Evolutionary conservation across 2,113 vertebrate genomes (phyloP).

Genomic region (Thalassarche chlororhynchos): DNA sequence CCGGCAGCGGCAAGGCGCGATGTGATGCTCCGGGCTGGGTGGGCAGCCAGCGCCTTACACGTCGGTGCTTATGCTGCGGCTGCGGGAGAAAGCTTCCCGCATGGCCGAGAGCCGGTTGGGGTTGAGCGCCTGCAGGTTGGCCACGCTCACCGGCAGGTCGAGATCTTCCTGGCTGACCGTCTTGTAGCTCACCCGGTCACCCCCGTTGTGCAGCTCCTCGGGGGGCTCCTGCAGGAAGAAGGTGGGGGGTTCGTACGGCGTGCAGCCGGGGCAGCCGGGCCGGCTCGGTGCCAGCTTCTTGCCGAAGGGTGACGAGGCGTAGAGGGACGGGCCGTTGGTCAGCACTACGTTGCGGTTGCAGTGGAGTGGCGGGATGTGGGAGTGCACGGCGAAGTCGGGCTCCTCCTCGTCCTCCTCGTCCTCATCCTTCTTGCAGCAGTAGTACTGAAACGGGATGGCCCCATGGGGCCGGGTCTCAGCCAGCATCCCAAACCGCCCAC

Average conservation of each 20-base stretch:
- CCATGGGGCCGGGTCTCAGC: neutral
- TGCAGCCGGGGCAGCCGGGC: slow-evolving; percentile 87
- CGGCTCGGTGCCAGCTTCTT: slow-evolving; percentile 81
- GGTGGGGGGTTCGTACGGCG: slow-evolving; percentile 84
- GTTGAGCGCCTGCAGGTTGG: slow-evolving; percentile 87
- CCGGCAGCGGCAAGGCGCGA: rapidly evolving
- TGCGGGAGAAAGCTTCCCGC: slow-evolving; percentile 93
- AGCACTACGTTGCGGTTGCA: slow-evolving; percentile 90
- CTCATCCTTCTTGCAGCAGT: slow-evolving; percentile 95
- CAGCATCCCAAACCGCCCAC: neutral
- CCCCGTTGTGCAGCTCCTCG: slow-evolving; percentile 85
- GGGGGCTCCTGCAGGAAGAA: slow-evolving; percentile 91
- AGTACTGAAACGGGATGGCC: slow-evolving; percentile 80
- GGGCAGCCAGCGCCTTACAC: slow-evolving; percentile 74
- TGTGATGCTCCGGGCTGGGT: rapidly evolving
- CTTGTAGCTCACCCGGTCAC: slow-evolving; percentile 84
- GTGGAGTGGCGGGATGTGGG: slow-evolving; percentile 89
- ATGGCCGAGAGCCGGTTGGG: slow-evolving; percentile 91
- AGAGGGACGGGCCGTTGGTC: slow-evolving; percentile 88
- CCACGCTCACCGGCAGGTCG: slow-evolving; percentile 79
- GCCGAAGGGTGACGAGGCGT: slow-evolving; percentile 82
- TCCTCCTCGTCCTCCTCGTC: slow-evolving; percentile 97
- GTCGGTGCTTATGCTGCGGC: slow-evolving; percentile 96
- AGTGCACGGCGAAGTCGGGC: slow-evolving; percentile 92
- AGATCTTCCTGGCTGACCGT: slow-evolving; percentile 88